Conservation (phyloP, 1,140 invertebrate genomes). For the Triops cancriformis region DNA sequence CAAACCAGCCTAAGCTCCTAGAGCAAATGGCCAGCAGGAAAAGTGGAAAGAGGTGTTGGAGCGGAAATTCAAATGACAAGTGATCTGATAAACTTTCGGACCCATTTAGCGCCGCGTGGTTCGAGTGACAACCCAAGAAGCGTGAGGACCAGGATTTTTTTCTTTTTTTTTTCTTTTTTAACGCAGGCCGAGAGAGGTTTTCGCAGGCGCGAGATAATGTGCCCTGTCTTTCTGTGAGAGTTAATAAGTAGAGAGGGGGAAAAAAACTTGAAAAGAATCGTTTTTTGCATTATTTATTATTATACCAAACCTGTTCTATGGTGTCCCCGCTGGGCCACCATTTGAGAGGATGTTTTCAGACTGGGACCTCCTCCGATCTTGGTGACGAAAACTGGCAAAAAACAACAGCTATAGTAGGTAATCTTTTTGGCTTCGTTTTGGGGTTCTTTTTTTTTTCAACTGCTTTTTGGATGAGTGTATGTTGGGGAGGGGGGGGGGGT, state of each 20-base stretch:
- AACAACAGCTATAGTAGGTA: constrained; percentile 14
- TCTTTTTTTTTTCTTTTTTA: no score
- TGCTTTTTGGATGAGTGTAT: neutral
- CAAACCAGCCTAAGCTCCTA: neutral
- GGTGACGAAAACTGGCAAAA: constrained; percentile 6
- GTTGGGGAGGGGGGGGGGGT: neutral
- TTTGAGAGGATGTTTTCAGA: neutral
- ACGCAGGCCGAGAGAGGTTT: no score
- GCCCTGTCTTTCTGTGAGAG: neutral
- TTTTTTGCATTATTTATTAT: constrained; percentile 5
- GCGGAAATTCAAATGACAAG: constrained; percentile 10
- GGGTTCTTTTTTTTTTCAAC: neutral
- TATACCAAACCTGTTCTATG: constrained; percentile 10
- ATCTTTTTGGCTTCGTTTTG: neutral
- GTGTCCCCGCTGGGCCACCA: neutral
- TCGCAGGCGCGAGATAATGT: neutral
- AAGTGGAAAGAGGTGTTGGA: constrained; percentile 1
- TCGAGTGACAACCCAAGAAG: neutral
- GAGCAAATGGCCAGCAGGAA: neutral
- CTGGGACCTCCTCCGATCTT: neutral
- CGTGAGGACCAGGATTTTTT: no score
- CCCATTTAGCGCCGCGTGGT: neutral
- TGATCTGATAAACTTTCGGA: neutral
- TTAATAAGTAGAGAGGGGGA: neutral
- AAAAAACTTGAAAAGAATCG: neutral